phyloP scores from a whole-genome alignment of 2,888 invertebrate genomes.

The Harpalus rufipes region DNA sequence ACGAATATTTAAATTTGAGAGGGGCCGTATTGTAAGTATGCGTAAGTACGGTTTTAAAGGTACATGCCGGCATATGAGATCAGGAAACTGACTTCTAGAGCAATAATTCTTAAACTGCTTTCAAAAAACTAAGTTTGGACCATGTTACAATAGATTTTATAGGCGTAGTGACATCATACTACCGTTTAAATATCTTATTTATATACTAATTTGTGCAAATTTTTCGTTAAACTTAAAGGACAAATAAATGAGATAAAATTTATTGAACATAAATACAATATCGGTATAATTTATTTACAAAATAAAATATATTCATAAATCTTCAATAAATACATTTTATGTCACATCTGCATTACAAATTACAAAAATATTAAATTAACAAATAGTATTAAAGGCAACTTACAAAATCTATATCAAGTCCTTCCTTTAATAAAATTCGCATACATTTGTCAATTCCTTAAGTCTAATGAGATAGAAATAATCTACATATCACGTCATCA shows the following conservation, averaged over 20 bases:
- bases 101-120: too few relatives aligned
- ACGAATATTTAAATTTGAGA: too few relatives aligned
- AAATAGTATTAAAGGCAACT: slow-evolving; percentile 36
- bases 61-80: too few relatives aligned
- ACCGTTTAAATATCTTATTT: too few relatives aligned
- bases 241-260: background rate
- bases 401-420: slow-evolving; percentile 19
- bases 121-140: too few relatives aligned
- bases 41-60: too few relatives aligned
- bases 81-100: too few relatives aligned
- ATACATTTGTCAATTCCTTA: slow-evolving; percentile 37
- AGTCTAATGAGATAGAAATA: slow-evolving; percentile 53
- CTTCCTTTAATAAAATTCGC: slow-evolving; percentile 42
- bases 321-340: slow-evolving; percentile 38
- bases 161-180: too few relatives aligned
- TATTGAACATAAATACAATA: background rate
- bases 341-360: slow-evolving; percentile 20
- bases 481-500: slow-evolving; percentile 54
- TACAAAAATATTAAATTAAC: slow-evolving; percentile 44
- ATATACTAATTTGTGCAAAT: too few relatives aligned
- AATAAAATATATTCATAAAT: slow-evolving; percentile 45
- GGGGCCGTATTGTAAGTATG: too few relatives aligned
- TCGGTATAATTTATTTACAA: slow-evolving; percentile 1
- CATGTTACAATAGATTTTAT: too few relatives aligned
- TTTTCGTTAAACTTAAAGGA: too few relatives aligned